Conservation (phyloP, 2,888 invertebrate species). For the Exocentrus adspersus region DNA sequence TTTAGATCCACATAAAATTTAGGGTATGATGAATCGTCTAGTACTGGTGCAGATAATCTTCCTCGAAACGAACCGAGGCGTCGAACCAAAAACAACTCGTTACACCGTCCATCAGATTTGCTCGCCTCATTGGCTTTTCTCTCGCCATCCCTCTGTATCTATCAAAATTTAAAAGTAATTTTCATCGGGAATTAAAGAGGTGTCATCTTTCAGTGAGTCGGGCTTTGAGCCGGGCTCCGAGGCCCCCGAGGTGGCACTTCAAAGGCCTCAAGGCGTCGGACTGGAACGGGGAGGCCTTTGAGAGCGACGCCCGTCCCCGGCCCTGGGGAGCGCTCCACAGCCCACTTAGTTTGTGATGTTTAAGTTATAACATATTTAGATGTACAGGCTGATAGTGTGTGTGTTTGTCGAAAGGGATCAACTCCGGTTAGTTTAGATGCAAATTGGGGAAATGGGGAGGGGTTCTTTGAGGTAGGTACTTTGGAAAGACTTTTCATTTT, state of each 20-base stretch:
- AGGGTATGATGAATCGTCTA: too few relatives aligned
- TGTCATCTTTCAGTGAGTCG: conserved; percentile 61
- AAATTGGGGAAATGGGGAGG: conserved; percentile 39
- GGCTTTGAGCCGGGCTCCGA: conserved; percentile 55
- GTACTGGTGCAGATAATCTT: too few relatives aligned
- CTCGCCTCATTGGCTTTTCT: conserved; percentile 25
- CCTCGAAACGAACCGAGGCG: neutral
- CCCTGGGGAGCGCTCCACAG: conserved; percentile 40
- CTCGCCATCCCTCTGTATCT: conserved; percentile 54
- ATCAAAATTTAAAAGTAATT: conserved; percentile 62
- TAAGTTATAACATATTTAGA: conserved; percentile 57
- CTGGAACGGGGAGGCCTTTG: conserved; percentile 52
- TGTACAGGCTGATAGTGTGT: conserved; percentile 41
- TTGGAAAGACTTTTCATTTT: too few relatives aligned
- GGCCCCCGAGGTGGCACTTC: conserved; percentile 52
- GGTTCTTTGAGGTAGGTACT: too few relatives aligned
- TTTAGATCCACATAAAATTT: too few relatives aligned
- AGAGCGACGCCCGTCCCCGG: conserved; percentile 19
- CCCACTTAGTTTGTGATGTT: conserved; percentile 55
- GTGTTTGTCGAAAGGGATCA: conserved; percentile 37
- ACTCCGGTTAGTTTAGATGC: conserved; percentile 44
- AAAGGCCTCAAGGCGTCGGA: conserved; percentile 60
- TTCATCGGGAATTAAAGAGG: conserved; percentile 63
- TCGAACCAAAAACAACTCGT: conserved; percentile 3
- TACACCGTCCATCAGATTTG: conserved; percentile 15